Evolutionary conservation across 2,888 invertebrate species (phyloP), one percentile per base, ranked within the genome.

Genomic region (Chaetoderma sp.): DNA sequence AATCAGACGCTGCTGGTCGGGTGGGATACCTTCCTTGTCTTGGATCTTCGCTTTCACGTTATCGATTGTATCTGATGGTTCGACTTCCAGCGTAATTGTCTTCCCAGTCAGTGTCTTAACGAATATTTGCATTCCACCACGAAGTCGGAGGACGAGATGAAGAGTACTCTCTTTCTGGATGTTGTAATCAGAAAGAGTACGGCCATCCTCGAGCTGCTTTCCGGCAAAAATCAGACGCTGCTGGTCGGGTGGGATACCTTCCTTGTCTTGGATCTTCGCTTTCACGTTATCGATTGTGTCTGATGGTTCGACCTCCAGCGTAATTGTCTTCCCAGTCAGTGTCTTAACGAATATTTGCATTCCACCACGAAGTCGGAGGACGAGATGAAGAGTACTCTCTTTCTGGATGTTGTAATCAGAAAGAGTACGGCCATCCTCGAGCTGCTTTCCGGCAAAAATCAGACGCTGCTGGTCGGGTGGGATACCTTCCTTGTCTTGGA

Each of bases 251-350:
- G 81, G 81, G 60, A 81, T 83, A 21, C 83, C 83, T 88, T 90
- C 88, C 73, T 90, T 90, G 73, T 90, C 90, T 70, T 87, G 86
- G 62, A 86, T 86, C 68, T 85, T 86, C 28, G 83, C 80, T 86
- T 96, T 96, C 28, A 96, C 95, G 92, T 96, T 95, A 89, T 96
- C 95, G 79, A 96, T 95, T 8, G 94, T 93, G 85, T 96, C 95
- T 1, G 94, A 93, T 60, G 95, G 92, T 87, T 95, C 95, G 73
- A 85, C 83, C 67, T 85, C 78, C 4, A 85, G 73, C 8, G 83
- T 84, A 63, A 85, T 85, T 54, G 83, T 84, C 68, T 85, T 85
- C 4, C 83, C 83, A 57, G 83, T 84, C 6, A 85, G 71, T 4
- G 83, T 85, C 49, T 85, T 84, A n/a, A 85, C 84, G 62, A 85